phyloP scores from a whole-genome alignment of 2,888 invertebrate species.

The Drosophila ustulata region DNA sequence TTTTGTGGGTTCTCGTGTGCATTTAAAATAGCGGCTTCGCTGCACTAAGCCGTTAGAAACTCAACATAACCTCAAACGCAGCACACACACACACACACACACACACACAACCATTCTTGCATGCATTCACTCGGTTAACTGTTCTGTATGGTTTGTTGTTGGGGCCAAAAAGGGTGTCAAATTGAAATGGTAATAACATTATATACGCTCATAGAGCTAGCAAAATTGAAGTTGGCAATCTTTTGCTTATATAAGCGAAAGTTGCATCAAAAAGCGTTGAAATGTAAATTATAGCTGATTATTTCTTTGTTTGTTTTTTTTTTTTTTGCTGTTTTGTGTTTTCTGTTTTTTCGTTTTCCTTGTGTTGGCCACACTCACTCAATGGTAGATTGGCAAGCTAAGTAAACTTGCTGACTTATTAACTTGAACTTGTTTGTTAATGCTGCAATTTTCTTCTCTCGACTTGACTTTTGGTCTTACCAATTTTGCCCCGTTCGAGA shows the following conservation, averaged over 20 bases:
- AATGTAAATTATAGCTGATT: constrained; percentile 35
- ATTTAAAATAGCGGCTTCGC: constrained; percentile 68
- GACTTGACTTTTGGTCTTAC: constrained; percentile 60
- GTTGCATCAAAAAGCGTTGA: constrained; percentile 58
- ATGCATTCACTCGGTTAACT: constrained; percentile 56
- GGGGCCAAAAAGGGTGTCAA: constrained; percentile 59
- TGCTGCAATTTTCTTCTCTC: constrained; percentile 71
- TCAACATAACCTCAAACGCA: constrained; percentile 62
- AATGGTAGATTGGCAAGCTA: constrained; percentile 40
- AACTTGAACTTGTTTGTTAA: constrained; percentile 74
- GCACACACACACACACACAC: constrained; percentile 7
- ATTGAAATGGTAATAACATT: constrained; percentile 69
- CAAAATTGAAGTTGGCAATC: constrained; percentile 50
- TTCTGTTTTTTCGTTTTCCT: constrained; percentile 14
- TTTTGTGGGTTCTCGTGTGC: constrained; percentile 70
- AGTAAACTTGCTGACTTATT: constrained; percentile 74
- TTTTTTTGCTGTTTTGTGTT: constrained; percentile 1
- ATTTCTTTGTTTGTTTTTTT: constrained; percentile 2
- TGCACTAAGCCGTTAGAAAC: constrained; percentile 76
- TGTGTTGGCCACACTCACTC: constrained; percentile 36
- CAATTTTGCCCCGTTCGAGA: constrained; percentile 36
- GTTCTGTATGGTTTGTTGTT: constrained; percentile 27
- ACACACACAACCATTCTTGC: constrained; percentile 7
- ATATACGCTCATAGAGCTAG: constrained; percentile 65
- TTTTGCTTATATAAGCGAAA: constrained; percentile 80